Base-by-base conservation (phyloP, 2,888 invertebrate species). In the Furcula furcula region DNA sequence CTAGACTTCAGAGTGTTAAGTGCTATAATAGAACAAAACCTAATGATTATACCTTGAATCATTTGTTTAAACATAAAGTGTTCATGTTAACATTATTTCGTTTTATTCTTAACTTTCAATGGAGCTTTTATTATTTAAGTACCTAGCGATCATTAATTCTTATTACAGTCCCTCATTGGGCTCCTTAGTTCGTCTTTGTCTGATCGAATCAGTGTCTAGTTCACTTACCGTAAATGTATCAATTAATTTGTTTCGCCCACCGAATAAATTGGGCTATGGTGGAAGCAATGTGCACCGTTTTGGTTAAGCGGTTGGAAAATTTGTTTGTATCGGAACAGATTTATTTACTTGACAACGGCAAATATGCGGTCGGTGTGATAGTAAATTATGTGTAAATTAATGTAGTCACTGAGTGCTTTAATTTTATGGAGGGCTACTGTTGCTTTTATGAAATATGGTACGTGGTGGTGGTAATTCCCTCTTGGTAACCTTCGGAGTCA, bases 161-260 rank as follows among this genome's bases (percentile, higher is more conserved):
- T 45, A 45, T 52, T 41, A 55, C 19, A 45, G 40, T 33, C 35
- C 36, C 30, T 53, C 29, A 30, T 12, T 22, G 13, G 33, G 27
- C 43, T 38, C 34, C 43, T 27, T 19, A 20, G 16, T 51, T 31
- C 41, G 14, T 57, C 51, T 41, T 34, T 40, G 40, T 46, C 40
- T 29, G 10, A 37, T 46, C 41, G 35, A 47, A 50, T 59, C 42
- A 53, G 37, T 33, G 35, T 37, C 38, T 37, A 40, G 29, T 46
- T 46, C 40, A 31, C 40, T 40, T 48, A 41, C 40, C 40, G 37
- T 58, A 45, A 61, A 48, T 48, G 39, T 45, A 40, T 45, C 54
- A 55, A 59, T 61, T 56, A 55, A 61, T 61, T 61, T 54, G 9
- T 31, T 31, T 49, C 18, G 11, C 11, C 7, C 28, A 7, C 1